Conservation (phyloP, 2,797 vertebrate species). For the Oreochromis grahami region DNA sequence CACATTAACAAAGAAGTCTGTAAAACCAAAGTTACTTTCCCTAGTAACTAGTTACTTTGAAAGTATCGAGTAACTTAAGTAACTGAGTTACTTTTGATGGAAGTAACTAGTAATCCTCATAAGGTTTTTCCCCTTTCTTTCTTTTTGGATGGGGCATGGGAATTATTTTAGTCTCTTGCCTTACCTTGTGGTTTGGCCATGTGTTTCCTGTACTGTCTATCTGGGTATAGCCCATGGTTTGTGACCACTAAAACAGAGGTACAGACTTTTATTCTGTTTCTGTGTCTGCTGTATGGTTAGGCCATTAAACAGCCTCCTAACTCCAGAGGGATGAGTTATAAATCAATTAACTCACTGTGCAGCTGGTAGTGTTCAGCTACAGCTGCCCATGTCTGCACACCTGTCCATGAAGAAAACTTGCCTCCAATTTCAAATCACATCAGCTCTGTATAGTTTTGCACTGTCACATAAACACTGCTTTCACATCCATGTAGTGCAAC, state of each 20-base stretch:
- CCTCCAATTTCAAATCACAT: not conserved
- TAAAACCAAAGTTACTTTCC: too few species aligned
- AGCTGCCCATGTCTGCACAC: not conserved
- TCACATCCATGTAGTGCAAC: not conserved
- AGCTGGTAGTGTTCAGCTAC: not conserved
- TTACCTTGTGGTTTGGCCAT: not conserved
- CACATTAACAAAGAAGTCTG: too few species aligned
- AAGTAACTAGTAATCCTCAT: not conserved
- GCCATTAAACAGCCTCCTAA: not conserved
- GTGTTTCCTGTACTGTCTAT: not conserved
- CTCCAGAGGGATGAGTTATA: not conserved
- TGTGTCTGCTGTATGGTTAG: not conserved
- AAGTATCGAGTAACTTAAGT: too few species aligned
- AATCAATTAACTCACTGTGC: not conserved
- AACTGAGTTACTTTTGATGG: too few species aligned
- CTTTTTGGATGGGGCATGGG: not conserved
- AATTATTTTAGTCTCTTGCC: not conserved
- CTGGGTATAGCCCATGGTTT: not conserved
- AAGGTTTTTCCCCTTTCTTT: not conserved
- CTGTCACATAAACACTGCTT: not conserved
- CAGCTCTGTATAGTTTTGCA: not conserved
- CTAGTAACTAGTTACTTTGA: too few species aligned
- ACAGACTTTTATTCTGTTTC: not conserved
- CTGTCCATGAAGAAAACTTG: not conserved
- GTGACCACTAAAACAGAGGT: not conserved